Base-by-base conservation (phyloP, 2,113 vertebrate genomes). In the Sorex araneus region DNA sequence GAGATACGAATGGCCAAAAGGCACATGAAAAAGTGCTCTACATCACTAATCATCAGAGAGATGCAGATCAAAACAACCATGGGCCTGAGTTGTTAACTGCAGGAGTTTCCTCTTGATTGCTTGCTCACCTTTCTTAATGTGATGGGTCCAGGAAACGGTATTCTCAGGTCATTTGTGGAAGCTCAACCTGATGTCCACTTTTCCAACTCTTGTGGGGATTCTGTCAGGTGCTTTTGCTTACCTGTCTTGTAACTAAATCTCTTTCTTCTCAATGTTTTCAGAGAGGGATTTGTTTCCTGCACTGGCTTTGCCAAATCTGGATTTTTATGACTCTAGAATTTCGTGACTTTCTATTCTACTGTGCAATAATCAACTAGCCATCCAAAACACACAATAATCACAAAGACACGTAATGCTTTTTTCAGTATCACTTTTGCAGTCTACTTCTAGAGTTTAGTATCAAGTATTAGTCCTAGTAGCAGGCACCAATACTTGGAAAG, bases 381-480 rank as follows among this genome's bases (percentile, higher is more conserved):
- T 54, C 8, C 36, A 27, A 3, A 50, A 60, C 57, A 60, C 6
- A 23, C 5, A 60, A 60, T 60, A 60, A 60, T 23, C 21, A 21
- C 21, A 23, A 60, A 60, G 57, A 60, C 19, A 23, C 54, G 12
- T 63, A 43, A 50, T 94, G 93, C 66, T 15, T 75, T 15, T 19
- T 90, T 64, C 23, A 82, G 1, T 88, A 34, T 50, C 75, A 43
- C 9, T 47, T 75, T 70, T 89, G 66, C 60, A 28, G 71, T 43
- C 16, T 94, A 13, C 45, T 84, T 88, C 25, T 85, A 11, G 15
- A 87, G 25, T 86, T 95, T 57, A 86, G 0, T 66, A 64, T 73
- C 2, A 6, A 84, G 40, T 73, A 15, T 81, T 43, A 87, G 45
- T 54, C 19, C 9, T 47, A 32, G 4, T 32, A 54, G 77, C 15